Evolutionary conservation across 2,113 vertebrate species (phyloP).

Genomic region (Sphyrna mokarran): DNA sequence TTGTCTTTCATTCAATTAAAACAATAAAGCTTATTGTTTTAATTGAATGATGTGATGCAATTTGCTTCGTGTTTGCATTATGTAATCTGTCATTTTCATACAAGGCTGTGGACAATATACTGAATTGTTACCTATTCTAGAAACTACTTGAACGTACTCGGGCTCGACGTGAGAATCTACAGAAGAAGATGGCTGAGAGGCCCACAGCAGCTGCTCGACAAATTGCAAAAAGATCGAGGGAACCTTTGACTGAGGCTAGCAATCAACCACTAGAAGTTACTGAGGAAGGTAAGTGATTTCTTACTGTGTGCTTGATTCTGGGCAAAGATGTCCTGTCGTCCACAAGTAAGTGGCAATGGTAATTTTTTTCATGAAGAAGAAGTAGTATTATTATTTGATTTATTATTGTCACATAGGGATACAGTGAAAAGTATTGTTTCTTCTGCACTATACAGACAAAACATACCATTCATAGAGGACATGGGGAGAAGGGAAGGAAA

Average conservation of each 20-base stretch:
- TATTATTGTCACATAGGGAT: too few species aligned
- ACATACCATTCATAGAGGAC: too few species aligned
- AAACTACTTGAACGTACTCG: slow-evolving; percentile 92
- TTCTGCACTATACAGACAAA: too few species aligned
- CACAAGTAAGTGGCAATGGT: background rate
- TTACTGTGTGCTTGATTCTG: background rate
- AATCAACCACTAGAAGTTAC: slow-evolving; percentile 51
- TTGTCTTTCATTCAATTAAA: background rate
- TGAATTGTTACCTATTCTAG: slow-evolving; percentile 50
- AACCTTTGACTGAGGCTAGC: slow-evolving; percentile 77
- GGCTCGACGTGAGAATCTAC: slow-evolving; percentile 88
- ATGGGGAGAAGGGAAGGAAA: too few species aligned
- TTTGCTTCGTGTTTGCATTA: slow-evolving; percentile 38
- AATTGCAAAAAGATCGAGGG: slow-evolving; percentile 67
- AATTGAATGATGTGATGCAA: slow-evolving; percentile 8
- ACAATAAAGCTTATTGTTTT: slow-evolving; percentile 37
- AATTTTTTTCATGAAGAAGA: background rate
- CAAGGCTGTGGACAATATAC: slow-evolving; percentile 5
- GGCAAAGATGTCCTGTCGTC: background rate
- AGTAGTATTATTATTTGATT: background rate
- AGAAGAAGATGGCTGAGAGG: slow-evolving; percentile 87
- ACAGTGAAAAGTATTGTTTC: too few species aligned
- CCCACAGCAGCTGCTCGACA: slow-evolving; percentile 56
- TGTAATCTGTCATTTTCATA: background rate
- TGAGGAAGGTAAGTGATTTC: slow-evolving; percentile 62